Base-by-base conservation (phyloP, 2,113 vertebrate species). In the Engraulis encrasicolus region DNA sequence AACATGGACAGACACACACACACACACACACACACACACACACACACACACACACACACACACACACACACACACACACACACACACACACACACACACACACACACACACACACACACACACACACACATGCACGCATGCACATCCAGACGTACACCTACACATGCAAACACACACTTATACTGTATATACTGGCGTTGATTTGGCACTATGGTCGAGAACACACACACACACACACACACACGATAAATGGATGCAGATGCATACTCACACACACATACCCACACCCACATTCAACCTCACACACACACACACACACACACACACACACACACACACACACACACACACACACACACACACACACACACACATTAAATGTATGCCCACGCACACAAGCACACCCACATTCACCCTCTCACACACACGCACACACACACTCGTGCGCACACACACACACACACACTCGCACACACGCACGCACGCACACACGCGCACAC, bases 161-260 rank as follows among this genome's bases (percentile, higher is more conserved):
- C 66, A 74, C 9, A 74, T 31, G 31, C 66, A 74, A 11, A 58
- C 52, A n/a, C 52, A 58, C 17, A 58, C 52, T n/a, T 20, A 58
- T 20, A 58, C 52, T n/a, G n/a, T n/a, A n/a, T n/a, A n/a, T n/a
- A n/a, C n/a, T n/a, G n/a, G n/a, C n/a, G n/a, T n/a, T n/a, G n/a
- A n/a, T n/a, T n/a, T n/a, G n/a, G n/a, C n/a, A n/a, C n/a, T n/a
- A n/a, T n/a, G n/a, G n/a, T n/a, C n/a, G n/a, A n/a, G 74, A 80
- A 49, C 71, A 78, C 58, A 50, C 61, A 23, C 61, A 45, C 50
- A 19, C 14, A 6, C 82, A 83, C 83, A 52, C 78, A 49, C 74
- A 54, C 20, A 7, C 79, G 34, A 3, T 9, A 3, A 3, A 45
- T 9, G 9, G 4, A 45, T 45, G 9, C 40, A 34, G 11, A 74